Evolutionary conservation across 2,797 vertebrate genomes (phyloP), one percentile per base, ranked within the genome.

Genomic region (Tauraco hartlaubi): DNA sequence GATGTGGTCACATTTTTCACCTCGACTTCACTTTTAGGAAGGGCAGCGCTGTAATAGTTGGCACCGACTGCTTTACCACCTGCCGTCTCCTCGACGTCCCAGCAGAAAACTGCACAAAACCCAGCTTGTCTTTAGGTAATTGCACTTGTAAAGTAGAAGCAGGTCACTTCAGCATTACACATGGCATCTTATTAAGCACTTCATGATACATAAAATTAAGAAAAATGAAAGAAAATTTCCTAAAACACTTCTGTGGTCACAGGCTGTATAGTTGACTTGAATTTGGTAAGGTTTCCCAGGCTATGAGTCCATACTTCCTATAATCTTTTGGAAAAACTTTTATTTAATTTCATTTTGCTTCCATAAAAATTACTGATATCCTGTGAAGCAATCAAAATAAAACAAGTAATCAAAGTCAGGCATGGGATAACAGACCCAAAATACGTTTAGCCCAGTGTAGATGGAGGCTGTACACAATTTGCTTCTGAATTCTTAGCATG

Each of bases 11-110:
- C 10, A 9, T 66, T 74, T 85, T 54, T 89, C 79, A 80, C 71
- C 84, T 66, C 10, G 1, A 9, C 37, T 81, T 76, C 26, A 9
- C 78, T 75, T 55, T 48, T 46, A 82, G 78, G 89, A 61, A 71
- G 89, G 62, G 56, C 87, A 95, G 62, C 55, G 29, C 76, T 84
- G 84, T 80, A 37, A 78, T 82, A 55, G 37, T 89, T 97, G 95
- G 96, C 95, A 85, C 26, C 0, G 2, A 5, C 55, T 54, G 29
- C 59, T 29, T 73, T 55, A 76, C 90, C 97, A 94, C 89, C 89
- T 87, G 93, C 51, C 3, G 1, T 2, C 83, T 64, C 62, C 88
- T 26, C 83, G 9, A 23, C 6, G 2, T 58, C 94, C 72, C 87
- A 48, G 43, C 79, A 91, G 46, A 93, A 35, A 73, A 13, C 25